Evolutionary conservation across 1,140 invertebrate genomes (phyloP), one percentile per base, ranked within the genome.

Genomic region (Aphis gossypii): DNA sequence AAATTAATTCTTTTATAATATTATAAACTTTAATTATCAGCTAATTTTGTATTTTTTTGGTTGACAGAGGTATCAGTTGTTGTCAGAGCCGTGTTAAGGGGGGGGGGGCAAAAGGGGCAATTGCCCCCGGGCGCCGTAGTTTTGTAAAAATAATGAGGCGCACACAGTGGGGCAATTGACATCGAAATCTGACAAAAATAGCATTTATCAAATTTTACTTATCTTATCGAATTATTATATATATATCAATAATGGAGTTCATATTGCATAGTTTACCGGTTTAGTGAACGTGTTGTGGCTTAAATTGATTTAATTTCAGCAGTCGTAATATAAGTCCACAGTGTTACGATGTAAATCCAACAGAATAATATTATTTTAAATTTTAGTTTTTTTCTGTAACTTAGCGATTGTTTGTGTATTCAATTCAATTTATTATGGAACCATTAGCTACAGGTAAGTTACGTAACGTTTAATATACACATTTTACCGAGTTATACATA

Each of bases 261-360:
- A 87, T 87, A 87, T 25, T 87, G 44, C 44, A 48, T 87, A 6
- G 41, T 30, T 18, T 18, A 87, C 44, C 14, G 84, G 84, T 88
- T 88, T 88, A 1, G 20, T 51, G 86, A n/a, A 51, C 86, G 46
- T n/a, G 23, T 6, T 88, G 86, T n/a, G 30, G 44, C 9, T 88
- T 88, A 51, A 88, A 88, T 88, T 88, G 86, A 88, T 41, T n/a
- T 88, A 88, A 46, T 88, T 88, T 21, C 46, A 88, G 30, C 86
- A 35, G 46, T 88, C 86, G 23, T 51, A 88, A 88, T 35, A 48
- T 35, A 88, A 23, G 86, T 88, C 46, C 86, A 51, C 86, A 4
- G 46, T 21, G 46, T 51, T 25, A 21, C 23, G 23, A 3, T 88
- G 9, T 51, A 88, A 88, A n/a, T 60, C 56, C 25, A 88, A 88